Percentiles rank a stretch among this genome's conserved stretches.
Conservation (phyloP, 2,888 invertebrate genomes). For the Drosophila mayaguana region DNA sequence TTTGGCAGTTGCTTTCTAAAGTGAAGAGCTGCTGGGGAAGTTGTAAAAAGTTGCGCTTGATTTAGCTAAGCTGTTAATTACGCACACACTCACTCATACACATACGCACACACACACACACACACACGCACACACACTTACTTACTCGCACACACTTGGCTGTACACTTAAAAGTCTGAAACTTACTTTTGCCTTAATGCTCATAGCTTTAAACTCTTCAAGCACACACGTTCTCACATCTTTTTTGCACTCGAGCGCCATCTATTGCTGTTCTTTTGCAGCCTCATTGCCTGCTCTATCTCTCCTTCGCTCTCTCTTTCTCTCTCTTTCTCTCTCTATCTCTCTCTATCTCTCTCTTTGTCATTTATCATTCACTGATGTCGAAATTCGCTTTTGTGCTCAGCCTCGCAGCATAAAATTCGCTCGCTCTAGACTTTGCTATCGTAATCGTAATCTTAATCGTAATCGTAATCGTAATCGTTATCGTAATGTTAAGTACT, state of each 20-base stretch:
- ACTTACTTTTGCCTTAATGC: constrained; percentile 42
- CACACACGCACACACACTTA: constrained; percentile 12
- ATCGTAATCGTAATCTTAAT: constrained; percentile 60
- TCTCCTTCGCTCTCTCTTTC: constrained; percentile 4
- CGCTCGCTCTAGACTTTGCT: constrained; percentile 52
- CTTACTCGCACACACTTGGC: constrained; percentile 15
- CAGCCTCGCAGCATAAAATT: constrained; percentile 39
- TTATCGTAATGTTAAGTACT: constrained; percentile 58
- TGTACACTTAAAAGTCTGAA: constrained; percentile 33
- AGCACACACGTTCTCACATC: constrained; percentile 14
- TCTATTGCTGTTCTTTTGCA: constrained; percentile 54
- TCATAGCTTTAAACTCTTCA: constrained; percentile 36
- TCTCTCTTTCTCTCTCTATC: constrained; percentile 18
- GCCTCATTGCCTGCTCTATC: constrained; percentile 55
- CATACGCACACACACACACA: constrained; percentile 24
- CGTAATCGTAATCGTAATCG: constrained; percentile 58
- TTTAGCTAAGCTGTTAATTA: constrained; percentile 56
- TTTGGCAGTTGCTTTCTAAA: constrained; percentile 34
- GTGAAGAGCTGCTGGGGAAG: constrained; percentile 25
- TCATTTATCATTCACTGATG: constrained; percentile 35
- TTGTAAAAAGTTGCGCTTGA: constrained; percentile 53
- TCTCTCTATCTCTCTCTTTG: constrained; percentile 18
- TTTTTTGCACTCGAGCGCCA: constrained; percentile 55
- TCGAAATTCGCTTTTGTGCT: constrained; percentile 42
- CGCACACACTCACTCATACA: constrained; percentile 26